Evolutionary conservation across 2,113 vertebrate genomes (phyloP), one percentile per base, ranked within the genome.

Genomic region (Tragelaphus buxtoni): DNA sequence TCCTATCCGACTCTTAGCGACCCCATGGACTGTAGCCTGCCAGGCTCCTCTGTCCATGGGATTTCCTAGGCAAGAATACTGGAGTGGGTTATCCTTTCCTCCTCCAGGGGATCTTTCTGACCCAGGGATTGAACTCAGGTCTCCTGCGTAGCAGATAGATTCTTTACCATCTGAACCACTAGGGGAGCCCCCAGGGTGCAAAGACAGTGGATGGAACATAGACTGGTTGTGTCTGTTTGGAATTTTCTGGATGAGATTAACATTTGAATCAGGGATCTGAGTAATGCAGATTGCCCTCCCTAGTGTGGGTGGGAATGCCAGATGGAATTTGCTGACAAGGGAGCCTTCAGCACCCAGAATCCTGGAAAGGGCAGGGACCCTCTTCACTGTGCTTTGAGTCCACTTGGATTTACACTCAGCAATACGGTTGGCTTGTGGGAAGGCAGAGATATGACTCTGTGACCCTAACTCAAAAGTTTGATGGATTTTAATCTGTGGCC

Each of bases 371-470:
- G 32, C 35, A 10, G 47, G 13, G 72, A 13, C 42, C 26, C 22
- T 16, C 63, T 17, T 12, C 39, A 0, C 3, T 3, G 39, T 2
- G 61, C 22, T 35, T 39, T 7, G 11, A 28, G 22, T n/a, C 72
- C 20, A 0, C 26, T 2, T 5, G 18, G 55, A 56, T 35, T 63
- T 20, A 24, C 4, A 2, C 51, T 14, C 0, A 0, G 17, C 61
- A 13, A 3, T 0, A 1, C 1, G 14, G 28, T 9, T n/a, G 13
- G 14, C 5, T 5, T 7, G 30, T n/a, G 8, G 39, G 5, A 4
- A 17, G 24, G 20, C 47, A 51, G 26, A 86, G 39, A 7, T 13
- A 12, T 30, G 60, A 74, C 72, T 51, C 56, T 30, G 14, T 4
- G 45, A 79, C 39, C 14, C 26, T 24, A 32, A 80, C 22, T 47